Evolutionary conservation across 1,140 invertebrate genomes (phyloP).

Genomic region (Drosophila mauritiana): DNA sequence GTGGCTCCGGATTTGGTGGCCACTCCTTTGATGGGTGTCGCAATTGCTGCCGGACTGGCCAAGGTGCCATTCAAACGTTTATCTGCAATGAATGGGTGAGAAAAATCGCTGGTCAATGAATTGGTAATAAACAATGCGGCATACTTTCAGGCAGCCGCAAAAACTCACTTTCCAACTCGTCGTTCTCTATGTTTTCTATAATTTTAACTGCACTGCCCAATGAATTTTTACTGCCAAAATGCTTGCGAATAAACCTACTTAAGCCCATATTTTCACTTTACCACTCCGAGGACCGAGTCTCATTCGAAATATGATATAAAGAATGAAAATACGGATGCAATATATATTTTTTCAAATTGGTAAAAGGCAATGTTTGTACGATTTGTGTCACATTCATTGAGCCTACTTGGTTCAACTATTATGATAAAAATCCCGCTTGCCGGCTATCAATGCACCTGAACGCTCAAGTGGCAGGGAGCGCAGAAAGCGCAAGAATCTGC

Average conservation of each 20-base stretch:
- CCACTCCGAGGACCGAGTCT: neutral
- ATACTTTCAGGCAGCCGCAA: slow-evolving; percentile 39
- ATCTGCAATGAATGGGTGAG: slow-evolving; percentile 39
- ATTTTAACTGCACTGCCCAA: neutral
- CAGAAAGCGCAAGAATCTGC: slow-evolving; percentile 41
- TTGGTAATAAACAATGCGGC: neutral
- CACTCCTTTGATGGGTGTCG: slow-evolving; percentile 27
- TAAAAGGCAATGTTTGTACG: neutral
- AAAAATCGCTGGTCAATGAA: neutral
- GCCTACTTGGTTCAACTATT: slow-evolving; percentile 4
- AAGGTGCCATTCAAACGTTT: slow-evolving; percentile 54
- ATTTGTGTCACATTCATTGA: no score
- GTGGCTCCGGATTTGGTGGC: slow-evolving; percentile 31
- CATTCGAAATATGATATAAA: neutral
- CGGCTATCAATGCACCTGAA: slow-evolving; percentile 56
- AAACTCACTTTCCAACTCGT: slow-evolving; percentile 20
- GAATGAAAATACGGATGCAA: neutral
- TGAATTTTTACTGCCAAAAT: slow-evolving; percentile 30
- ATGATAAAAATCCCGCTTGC: slow-evolving; percentile 8
- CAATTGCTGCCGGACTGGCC: slow-evolving; percentile 6
- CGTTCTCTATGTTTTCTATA: neutral
- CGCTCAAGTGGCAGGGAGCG: slow-evolving; percentile 53
- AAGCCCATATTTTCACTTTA: slow-evolving; percentile 14
- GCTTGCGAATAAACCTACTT: slow-evolving; percentile 1
- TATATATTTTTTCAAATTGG: neutral